These are phyloP conservation scores for Drosophila micromelanica DNA, from an alignment of 1,140 invertebrate genomes.

Conservation along the genomic window DNA sequence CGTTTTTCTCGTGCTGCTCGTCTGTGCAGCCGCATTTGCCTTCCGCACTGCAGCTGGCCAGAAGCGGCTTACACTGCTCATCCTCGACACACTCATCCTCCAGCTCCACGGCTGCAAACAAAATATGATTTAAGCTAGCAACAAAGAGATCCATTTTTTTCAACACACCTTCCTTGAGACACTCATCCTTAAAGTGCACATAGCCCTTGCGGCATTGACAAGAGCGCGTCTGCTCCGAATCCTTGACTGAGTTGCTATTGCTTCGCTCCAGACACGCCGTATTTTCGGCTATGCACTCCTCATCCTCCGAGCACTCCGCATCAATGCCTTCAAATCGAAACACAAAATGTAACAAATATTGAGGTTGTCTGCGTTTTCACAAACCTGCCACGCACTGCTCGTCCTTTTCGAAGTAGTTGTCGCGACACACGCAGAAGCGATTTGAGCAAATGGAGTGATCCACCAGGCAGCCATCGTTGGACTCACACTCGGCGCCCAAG, in stretches of 20 bases:
- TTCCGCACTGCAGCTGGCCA: conserved; percentile 65
- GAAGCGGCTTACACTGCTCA: conserved; percentile 80
- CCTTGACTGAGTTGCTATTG: conserved; percentile 41
- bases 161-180: conserved; percentile 79
- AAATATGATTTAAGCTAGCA: background rate
- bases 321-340: conserved; percentile 78
- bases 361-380: background rate
- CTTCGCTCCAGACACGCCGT: conserved; percentile 69
- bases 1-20: conserved; percentile 71
- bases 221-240: conserved; percentile 50
- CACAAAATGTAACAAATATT: background rate
- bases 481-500: conserved; percentile 73
- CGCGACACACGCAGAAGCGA: conserved; percentile 81
- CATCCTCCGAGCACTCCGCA: conserved; percentile 78
- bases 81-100: conserved; percentile 76
- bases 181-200: conserved; percentile 83
- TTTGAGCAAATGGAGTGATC: conserved; percentile 83
- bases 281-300: conserved; percentile 84
- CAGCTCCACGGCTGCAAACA: conserved; percentile 57
- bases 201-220: conserved; percentile 84
- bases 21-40: conserved; percentile 74
- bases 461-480: conserved; percentile 71
- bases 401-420: conserved; percentile 80
- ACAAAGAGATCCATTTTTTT: background rate
- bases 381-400: conserved; percentile 70